Percentiles rank a stretch among this genome's conserved stretches.
These are phyloP conservation scores for Neria commutata DNA, from an alignment of 2,888 invertebrate genomes.

Conservation along the genomic window DNA sequence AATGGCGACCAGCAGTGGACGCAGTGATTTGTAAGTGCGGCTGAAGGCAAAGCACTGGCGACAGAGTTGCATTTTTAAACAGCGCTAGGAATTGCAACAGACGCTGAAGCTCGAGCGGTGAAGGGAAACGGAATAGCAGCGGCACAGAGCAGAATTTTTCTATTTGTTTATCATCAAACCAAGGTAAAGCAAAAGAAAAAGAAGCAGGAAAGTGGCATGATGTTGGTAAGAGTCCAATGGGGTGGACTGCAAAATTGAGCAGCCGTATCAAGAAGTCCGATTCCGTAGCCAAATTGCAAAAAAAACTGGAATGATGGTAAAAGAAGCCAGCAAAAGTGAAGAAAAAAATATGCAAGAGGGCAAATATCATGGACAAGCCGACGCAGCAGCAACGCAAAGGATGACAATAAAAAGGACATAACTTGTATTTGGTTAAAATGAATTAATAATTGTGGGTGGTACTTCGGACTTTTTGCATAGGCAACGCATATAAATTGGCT, in stretches of 20 bases:
- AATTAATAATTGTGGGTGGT: conserved; percentile 56
- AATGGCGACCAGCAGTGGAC: not conserved
- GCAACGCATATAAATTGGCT: too few relatives aligned
- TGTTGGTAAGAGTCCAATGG: conserved; percentile 38
- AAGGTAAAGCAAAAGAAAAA: not conserved
- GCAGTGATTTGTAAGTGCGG: conserved; percentile 14
- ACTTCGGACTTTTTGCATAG: too few relatives aligned
- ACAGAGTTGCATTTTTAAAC: conserved; percentile 43
- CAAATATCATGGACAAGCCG: not conserved
- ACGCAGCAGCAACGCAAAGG: conserved; percentile 4
- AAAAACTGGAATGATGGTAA: conserved; percentile 55
- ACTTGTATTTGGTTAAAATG: conserved; percentile 51
- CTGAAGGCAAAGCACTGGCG: not conserved
- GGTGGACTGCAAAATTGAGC: conserved; percentile 28
- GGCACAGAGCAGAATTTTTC: not conserved
- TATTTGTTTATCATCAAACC: conserved; percentile 15
- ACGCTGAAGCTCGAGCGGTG: not conserved
- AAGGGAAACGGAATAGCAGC: not conserved
- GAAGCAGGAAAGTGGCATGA: conserved; percentile 37
- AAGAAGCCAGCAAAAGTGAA: conserved; percentile 33
- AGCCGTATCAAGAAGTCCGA: conserved; percentile 35
- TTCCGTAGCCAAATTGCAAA: conserved; percentile 52
- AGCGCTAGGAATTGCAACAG: conserved; percentile 22
- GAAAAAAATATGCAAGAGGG: not conserved
- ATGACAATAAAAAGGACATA: conserved; percentile 30